Conservation (phyloP, 2,113 vertebrate species). For the Colaptes auratus region DNA sequence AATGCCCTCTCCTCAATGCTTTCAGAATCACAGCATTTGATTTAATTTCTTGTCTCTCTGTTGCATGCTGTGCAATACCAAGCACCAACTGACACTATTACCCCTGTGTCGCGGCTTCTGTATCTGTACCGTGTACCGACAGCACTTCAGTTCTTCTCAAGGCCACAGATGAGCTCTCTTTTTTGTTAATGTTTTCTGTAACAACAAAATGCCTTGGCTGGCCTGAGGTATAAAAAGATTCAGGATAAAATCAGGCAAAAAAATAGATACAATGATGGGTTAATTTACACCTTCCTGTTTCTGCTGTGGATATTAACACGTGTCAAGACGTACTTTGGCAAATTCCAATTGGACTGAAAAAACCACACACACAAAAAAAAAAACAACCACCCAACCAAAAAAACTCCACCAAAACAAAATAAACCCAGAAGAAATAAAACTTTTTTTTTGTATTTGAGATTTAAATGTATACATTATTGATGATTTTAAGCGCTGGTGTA, state of each 20-base stretch:
- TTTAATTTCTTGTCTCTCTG: neutral
- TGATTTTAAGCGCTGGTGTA: neutral
- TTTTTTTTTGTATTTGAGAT: neutral
- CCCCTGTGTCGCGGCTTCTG: neutral
- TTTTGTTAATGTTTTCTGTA: neutral
- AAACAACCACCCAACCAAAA: too few relatives aligned
- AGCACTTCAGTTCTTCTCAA: neutral
- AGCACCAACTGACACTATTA: neutral
- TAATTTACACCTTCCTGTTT: neutral
- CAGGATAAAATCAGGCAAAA: neutral
- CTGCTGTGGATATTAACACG: neutral
- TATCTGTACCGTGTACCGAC: neutral
- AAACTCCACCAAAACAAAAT: too few relatives aligned
- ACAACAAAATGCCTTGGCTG: slow-evolving; percentile 29
- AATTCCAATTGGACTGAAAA: neutral
- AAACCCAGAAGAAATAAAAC: neutral
- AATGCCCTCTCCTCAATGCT: neutral
- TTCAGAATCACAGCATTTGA: neutral
- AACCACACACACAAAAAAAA: neutral
- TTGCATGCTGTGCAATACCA: neutral
- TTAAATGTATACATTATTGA: neutral
- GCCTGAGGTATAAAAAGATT: slow-evolving; percentile 4
- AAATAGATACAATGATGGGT: neutral
- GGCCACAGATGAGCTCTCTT: neutral
- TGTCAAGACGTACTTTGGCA: neutral